A percentile compares a stretch with the other conserved stretches of the same genome.
These are phyloP conservation scores for Trissoscelio sp. DNA, from an alignment of 2,888 invertebrate species.

Conservation along the genomic window DNA sequence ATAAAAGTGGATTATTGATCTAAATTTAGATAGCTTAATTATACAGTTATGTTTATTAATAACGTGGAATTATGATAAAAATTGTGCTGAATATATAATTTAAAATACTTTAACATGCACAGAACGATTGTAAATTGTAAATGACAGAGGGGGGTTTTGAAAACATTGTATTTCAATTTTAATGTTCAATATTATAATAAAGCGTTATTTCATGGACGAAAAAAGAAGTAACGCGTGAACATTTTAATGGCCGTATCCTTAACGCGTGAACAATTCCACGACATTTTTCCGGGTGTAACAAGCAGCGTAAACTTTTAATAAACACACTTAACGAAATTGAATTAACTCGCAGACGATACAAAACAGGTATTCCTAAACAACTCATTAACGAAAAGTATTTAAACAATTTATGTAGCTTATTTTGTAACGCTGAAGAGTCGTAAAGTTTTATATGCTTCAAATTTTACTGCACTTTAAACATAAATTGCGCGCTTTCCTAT, in stretches of 20 bases:
- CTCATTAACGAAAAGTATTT: constrained; percentile 26
- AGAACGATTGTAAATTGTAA: background rate
- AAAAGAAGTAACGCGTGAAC: background rate
- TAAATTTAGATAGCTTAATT: constrained; percentile 1
- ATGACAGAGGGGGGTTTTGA: background rate
- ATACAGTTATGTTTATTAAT: background rate
- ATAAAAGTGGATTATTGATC: background rate
- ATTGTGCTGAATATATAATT: background rate
- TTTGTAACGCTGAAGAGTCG: constrained; percentile 20
- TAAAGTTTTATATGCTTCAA: constrained; percentile 8
- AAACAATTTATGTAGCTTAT: constrained; percentile 29
- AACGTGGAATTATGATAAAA: background rate
- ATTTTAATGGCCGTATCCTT: background rate
- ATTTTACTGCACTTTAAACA: constrained; percentile 28
- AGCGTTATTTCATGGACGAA: background rate
- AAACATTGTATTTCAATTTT: background rate
- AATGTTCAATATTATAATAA: background rate
- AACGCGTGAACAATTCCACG: constrained; percentile 22
- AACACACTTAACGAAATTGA: constrained; percentile 31
- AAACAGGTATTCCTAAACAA: constrained; percentile 20
- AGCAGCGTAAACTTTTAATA: constrained; percentile 31
- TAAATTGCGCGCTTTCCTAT: constrained; percentile 2
- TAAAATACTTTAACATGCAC: background rate
- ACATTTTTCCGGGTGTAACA: constrained; percentile 9
- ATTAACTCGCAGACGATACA: constrained; percentile 11